Evolutionary conservation across 1,140 invertebrate genomes (phyloP).

Genomic region (Stegodyphus dumicola): DNA sequence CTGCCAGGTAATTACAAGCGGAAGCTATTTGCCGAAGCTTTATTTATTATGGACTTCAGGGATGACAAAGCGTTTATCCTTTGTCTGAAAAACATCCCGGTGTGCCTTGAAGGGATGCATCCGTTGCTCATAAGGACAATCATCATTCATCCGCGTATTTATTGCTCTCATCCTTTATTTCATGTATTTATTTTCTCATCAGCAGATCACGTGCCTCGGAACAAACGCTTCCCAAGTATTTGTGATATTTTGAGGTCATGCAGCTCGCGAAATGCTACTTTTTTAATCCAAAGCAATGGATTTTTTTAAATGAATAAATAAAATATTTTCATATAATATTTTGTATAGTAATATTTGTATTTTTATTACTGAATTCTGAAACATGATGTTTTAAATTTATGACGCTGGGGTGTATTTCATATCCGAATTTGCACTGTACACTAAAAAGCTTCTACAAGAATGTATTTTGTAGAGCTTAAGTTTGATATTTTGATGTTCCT

Average conservation of each 20-base stretch:
- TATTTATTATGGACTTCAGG: not conserved
- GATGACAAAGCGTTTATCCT: not conserved
- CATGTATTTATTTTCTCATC: constrained; percentile 10
- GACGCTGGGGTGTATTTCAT: too few relatives aligned
- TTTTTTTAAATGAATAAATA: not conserved
- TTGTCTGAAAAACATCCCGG: not conserved
- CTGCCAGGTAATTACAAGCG: not conserved
- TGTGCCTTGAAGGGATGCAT: not conserved
- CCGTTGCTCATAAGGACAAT: not conserved
- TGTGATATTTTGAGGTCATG: constrained; percentile 33
- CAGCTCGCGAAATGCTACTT: not conserved
- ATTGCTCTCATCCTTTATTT: constrained; percentile 1
- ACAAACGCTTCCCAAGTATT: constrained; percentile 19
- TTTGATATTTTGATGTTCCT: too few relatives aligned
- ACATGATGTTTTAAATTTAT: too few relatives aligned
- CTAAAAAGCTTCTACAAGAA: too few relatives aligned
- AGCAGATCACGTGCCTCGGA: constrained; percentile 18
- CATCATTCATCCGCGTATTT: not conserved
- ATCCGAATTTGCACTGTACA: too few relatives aligned
- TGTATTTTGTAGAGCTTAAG: too few relatives aligned
- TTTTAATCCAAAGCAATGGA: constrained; percentile 13
- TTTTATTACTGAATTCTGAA: too few relatives aligned
- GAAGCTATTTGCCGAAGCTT: not conserved
- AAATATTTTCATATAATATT: too few relatives aligned
- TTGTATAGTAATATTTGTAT: too few relatives aligned